These are phyloP conservation scores for Sardinella longiceps DNA, from an alignment of 2,797 vertebrate genomes.

Conservation along the genomic window DNA sequence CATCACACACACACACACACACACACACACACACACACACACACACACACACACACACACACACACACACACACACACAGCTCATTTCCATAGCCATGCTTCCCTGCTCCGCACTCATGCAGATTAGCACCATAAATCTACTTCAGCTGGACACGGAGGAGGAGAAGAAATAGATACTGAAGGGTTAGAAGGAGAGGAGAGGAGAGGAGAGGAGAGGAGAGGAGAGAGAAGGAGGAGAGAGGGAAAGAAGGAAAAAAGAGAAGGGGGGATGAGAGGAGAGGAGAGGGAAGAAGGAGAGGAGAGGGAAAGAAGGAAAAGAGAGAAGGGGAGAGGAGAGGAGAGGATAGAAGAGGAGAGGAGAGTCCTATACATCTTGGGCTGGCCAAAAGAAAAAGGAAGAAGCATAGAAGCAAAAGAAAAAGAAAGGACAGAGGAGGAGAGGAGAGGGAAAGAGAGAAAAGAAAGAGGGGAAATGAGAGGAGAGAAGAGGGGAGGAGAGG, in stretches of 20 bases:
- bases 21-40: too few relatives aligned
- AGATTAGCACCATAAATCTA: constrained; percentile 60
- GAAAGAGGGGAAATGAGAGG: background rate
- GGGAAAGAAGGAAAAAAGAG: constrained; percentile 38
- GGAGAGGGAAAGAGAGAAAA: background rate
- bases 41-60: too few relatives aligned
- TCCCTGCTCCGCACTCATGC: constrained; percentile 42
- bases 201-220: too few relatives aligned
- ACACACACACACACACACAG: too few relatives aligned
- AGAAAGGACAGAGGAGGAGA: background rate
- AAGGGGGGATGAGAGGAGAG: too few relatives aligned
- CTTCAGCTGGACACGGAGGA: constrained; percentile 47
- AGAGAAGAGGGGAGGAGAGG: background rate
- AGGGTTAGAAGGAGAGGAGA: background rate
- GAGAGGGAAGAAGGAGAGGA: too few relatives aligned
- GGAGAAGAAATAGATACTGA: constrained; percentile 13
- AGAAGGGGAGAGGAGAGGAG: background rate
- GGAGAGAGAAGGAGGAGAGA: too few relatives aligned
- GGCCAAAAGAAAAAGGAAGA: background rate
- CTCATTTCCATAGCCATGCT: constrained; percentile 50
- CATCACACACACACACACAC: too few relatives aligned
- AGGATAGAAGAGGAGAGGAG: too few relatives aligned
- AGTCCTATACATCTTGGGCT: too few relatives aligned
- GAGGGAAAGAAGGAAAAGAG: background rate
- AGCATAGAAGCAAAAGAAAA: background rate